A percentile compares a stretch with the other conserved stretches of the same genome.
Conservation (phyloP, 2,797 vertebrate species). For the Nannoperca australis region DNA sequence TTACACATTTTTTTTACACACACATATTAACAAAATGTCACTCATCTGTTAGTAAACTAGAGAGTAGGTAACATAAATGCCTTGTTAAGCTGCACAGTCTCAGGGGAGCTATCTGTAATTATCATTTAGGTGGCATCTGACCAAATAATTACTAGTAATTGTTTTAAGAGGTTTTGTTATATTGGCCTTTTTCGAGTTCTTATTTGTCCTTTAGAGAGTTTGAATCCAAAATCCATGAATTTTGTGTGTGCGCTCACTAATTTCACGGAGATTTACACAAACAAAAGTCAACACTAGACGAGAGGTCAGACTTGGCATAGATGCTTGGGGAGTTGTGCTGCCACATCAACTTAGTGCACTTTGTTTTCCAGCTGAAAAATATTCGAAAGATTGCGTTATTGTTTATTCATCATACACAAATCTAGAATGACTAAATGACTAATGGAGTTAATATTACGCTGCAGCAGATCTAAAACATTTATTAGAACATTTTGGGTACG, state of each 20-base stretch:
- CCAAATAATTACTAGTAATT: too few species aligned
- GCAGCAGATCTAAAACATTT: constrained; percentile 22
- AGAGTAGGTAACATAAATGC: neutral
- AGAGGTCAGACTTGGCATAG: neutral
- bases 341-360: constrained; percentile 6
- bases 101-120: too few species aligned
- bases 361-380: constrained; percentile 27
- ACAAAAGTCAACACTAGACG: neutral
- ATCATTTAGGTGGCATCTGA: neutral
- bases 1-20: neutral
- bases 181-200: neutral
- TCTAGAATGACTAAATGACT: constrained; percentile 37
- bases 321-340: neutral
- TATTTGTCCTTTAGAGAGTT: neutral
- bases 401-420: constrained; percentile 41
- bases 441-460: constrained; percentile 43
- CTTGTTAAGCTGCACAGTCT: neutral
- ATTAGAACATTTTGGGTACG: constrained; percentile 28
- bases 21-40: neutral
- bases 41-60: neutral
- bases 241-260: neutral
- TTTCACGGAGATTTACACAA: constrained; percentile 17
- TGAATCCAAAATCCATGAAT: neutral
- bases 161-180: neutral
- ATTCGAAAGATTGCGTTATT: constrained; percentile 13